These are phyloP conservation scores for Thamnaconus septentrionalis DNA, from an alignment of 2,113 vertebrate genomes.

Conservation along the genomic window DNA sequence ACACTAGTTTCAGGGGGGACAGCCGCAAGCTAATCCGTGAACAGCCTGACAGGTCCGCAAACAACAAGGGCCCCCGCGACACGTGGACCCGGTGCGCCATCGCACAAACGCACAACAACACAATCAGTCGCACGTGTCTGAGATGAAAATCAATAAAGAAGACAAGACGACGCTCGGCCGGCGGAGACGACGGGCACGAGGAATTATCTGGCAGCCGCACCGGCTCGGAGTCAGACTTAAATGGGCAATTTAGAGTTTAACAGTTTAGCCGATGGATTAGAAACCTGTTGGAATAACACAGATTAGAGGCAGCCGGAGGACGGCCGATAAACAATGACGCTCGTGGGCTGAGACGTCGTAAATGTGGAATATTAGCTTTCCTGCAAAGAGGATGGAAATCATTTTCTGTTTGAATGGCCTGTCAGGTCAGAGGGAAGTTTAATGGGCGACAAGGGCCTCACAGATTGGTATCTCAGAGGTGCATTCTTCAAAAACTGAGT, in stretches of 20 bases:
- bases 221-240: constrained; percentile 26
- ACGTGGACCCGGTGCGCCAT: constrained; percentile 20
- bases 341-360: background rate
- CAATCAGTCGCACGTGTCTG: constrained; percentile 16
- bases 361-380: background rate
- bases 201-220: constrained; percentile 30
- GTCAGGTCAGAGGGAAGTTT: no score
- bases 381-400: no score
- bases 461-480: no score
- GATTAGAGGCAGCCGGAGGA: constrained; percentile 33
- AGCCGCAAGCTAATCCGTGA: constrained; percentile 74
- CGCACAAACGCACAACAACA: constrained; percentile 27
- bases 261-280: constrained; percentile 62
- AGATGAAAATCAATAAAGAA: constrained; percentile 51
- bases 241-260: constrained; percentile 38
- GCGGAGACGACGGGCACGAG: constrained; percentile 4
- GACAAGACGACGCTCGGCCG: no score
- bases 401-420: no score
- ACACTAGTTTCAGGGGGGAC: constrained; percentile 74
- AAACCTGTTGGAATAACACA: constrained; percentile 51
- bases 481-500: no score
- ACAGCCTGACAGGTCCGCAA: constrained; percentile 73
- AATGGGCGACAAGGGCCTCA: no score
- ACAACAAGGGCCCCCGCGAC: constrained; percentile 58
- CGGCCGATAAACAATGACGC: constrained; percentile 26